Percentiles rank a stretch among this genome's conserved stretches.
Evolutionary conservation across 2,113 vertebrate species (phyloP).

Genomic region (Pica pica): DNA sequence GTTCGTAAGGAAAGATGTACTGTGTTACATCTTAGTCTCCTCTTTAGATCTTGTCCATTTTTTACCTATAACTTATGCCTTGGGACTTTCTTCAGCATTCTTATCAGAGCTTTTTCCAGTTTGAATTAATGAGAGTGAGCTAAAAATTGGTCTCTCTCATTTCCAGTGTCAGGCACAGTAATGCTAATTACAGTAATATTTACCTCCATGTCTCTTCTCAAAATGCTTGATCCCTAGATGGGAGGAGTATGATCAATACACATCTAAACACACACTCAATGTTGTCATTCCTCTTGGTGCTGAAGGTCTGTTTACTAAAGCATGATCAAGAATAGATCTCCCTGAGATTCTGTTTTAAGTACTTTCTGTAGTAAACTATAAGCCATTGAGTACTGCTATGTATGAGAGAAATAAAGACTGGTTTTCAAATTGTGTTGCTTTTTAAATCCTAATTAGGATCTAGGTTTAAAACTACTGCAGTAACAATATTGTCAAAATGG

Average conservation of each 20-base stretch:
- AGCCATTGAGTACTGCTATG: not conserved
- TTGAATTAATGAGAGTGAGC: not conserved
- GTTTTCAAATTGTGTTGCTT: not conserved
- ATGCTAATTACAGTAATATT: not conserved
- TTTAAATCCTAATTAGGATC: not conserved
- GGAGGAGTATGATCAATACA: not conserved
- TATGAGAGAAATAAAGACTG: not conserved
- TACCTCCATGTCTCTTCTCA: not conserved
- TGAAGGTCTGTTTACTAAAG: not conserved
- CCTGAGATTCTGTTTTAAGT: not conserved
- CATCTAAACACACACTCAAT: not conserved
- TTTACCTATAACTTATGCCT: not conserved
- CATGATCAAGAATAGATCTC: not conserved
- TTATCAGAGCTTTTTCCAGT: not conserved
- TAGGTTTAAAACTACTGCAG: not conserved
- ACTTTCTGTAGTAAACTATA: not conserved
- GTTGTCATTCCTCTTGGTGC: not conserved
- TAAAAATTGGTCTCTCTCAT: not conserved
- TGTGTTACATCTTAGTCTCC: not conserved
- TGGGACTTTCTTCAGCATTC: not conserved
- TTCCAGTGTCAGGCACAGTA: not conserved
- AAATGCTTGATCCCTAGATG: not conserved
- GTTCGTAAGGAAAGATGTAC: not conserved
- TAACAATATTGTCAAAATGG: not conserved
- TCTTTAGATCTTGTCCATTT: not conserved